Percentiles rank a stretch among this genome's conserved stretches.
Evolutionary conservation across 1,140 invertebrate species (phyloP).

Genomic region (Doryteuthis pealeii): DNA sequence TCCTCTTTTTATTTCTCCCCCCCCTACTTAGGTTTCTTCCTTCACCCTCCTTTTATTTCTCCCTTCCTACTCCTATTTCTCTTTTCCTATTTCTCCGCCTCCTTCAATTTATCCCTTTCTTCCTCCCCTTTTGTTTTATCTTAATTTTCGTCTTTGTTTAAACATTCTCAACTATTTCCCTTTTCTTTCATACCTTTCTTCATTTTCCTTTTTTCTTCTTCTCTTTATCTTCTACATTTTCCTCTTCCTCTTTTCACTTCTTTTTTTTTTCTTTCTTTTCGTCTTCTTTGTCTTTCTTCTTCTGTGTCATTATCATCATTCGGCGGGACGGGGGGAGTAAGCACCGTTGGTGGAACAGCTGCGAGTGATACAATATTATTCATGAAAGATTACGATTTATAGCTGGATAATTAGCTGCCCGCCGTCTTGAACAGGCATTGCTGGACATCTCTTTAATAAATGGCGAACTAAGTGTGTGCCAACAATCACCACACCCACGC

Average conservation of each 20-base stretch:
- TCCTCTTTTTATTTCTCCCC: not conserved
- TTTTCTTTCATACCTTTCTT: not conserved
- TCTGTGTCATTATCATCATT: not conserved
- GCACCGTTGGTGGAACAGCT: not conserved
- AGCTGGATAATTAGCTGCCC: conserved; percentile 6
- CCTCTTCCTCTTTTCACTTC: not conserved
- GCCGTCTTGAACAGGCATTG: not conserved
- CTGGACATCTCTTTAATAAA: not conserved
- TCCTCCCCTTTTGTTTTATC: too few species aligned
- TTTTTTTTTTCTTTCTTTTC: not conserved
- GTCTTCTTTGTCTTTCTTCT: not conserved
- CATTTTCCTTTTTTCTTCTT: not conserved
- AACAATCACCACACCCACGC: not conserved
- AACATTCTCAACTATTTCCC: not conserved
- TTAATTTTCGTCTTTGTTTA: too few species aligned
- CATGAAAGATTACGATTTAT: conserved; percentile 7
- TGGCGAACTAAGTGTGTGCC: conserved; percentile 1
- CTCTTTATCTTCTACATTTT: not conserved
- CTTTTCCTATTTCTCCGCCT: too few species aligned
- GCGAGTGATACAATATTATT: conserved; percentile 10
- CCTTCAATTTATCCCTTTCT: too few species aligned
- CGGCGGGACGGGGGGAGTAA: not conserved
- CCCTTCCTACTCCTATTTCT: too few species aligned
- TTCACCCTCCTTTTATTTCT: too few species aligned
- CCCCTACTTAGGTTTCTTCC: too few species aligned